Evolutionary conservation across 2,888 invertebrate genomes (phyloP).

Genomic region (Netelia melanura): DNA sequence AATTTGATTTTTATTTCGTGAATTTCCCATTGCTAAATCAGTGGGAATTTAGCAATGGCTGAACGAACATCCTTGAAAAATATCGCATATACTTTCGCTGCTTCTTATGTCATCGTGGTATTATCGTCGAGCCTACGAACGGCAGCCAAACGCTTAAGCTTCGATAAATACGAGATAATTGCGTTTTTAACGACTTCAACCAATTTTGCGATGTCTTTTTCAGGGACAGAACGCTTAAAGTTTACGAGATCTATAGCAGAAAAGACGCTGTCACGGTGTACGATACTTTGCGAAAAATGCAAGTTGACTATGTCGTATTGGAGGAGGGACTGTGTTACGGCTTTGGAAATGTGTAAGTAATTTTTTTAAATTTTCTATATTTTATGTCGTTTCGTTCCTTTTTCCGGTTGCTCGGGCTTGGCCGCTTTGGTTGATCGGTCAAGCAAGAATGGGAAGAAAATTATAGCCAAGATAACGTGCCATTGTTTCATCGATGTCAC

Average conservation of each 20-base stretch:
- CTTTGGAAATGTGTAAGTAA: conserved; percentile 86
- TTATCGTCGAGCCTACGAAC: no score
- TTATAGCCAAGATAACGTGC: neutral
- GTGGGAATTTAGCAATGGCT: neutral
- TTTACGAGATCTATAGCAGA: conserved; percentile 93
- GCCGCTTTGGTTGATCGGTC: neutral
- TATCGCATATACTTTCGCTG: neutral
- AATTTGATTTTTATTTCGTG: neutral
- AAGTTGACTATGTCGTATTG: conserved; percentile 91
- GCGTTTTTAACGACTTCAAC: conserved; percentile 6
- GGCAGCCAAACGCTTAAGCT: neutral
- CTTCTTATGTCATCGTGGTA: no score
- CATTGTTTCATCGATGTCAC: neutral
- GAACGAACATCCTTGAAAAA: neutral
- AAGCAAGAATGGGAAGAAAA: neutral
- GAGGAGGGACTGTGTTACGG: conserved; percentile 90
- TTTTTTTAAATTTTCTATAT: conserved; percentile 15
- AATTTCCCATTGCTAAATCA: neutral
- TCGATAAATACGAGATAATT: neutral
- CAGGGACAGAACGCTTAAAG: conserved; percentile 92
- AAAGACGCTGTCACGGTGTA: conserved; percentile 90
- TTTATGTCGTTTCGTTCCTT: neutral
- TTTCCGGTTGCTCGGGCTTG: neutral
- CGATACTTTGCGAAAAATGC: conserved; percentile 88
- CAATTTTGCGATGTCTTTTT: conserved; percentile 71